Evolutionary conservation across 2,113 vertebrate genomes (phyloP).

Genomic region (Trematomus loennbergii): DNA sequence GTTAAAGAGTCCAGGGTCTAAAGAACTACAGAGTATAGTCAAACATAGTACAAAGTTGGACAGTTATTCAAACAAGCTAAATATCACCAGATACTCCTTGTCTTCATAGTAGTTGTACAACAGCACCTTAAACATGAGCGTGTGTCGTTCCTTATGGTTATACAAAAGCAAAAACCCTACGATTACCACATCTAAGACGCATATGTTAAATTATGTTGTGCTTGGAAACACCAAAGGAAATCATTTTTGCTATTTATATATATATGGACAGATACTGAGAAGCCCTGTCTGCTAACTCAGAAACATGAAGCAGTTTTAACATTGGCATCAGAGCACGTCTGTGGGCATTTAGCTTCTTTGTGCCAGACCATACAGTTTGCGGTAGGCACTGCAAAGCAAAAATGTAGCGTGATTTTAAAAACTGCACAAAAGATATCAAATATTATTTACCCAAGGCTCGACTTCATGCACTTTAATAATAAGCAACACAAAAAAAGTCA

Average conservation of each 20-base stretch:
- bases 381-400: conserved; percentile 90
- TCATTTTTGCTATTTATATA: conserved; percentile 86
- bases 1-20: conserved; percentile 94
- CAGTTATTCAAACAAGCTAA: conserved; percentile 95
- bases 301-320: conserved; percentile 91
- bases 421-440: conserved; percentile 88
- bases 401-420: conserved; percentile 82
- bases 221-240: conserved; percentile 91
- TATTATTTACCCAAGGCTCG: conserved; percentile 90
- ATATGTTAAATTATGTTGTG: conserved; percentile 91
- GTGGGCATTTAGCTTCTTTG: conserved; percentile 85
- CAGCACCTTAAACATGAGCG: conserved; percentile 91
- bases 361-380: conserved; percentile 88
- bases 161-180: conserved; percentile 95
- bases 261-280: conserved; percentile 86
- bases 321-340: conserved; percentile 88
- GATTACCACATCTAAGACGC: conserved; percentile 89
- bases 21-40: conserved; percentile 95
- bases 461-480: conserved; percentile 96
- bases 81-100: conserved; percentile 87
- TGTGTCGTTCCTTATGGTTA: conserved; percentile 89
- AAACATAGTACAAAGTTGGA: conserved; percentile 97
- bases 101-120: conserved; percentile 91
- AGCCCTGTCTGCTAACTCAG: conserved; percentile 90
- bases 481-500: conserved; percentile 94